These are phyloP conservation scores for Euplagia quadripunctaria DNA, from an alignment of 2,888 invertebrate genomes.

Conservation along the genomic window DNA sequence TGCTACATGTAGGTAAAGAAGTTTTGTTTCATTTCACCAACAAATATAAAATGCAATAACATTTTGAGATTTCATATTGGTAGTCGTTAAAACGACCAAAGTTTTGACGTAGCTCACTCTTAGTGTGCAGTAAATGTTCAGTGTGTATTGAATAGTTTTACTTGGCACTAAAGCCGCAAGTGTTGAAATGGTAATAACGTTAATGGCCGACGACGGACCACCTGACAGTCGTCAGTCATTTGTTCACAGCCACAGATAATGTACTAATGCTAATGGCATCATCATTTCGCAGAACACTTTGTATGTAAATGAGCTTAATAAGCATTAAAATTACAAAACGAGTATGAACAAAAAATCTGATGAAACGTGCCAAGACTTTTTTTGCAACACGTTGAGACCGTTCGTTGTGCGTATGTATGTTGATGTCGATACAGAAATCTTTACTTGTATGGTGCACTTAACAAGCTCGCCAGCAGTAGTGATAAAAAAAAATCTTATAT, in stretches of 20 bases:
- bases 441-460: slow-evolving; percentile 18
- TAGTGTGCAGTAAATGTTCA: slow-evolving; percentile 9
- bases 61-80: not conserved
- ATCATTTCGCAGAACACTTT: slow-evolving; percentile 77
- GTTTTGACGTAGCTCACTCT: slow-evolving; percentile 6
- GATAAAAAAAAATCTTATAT: slow-evolving; percentile 12
- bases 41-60: slow-evolving; percentile 16
- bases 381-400: slow-evolving; percentile 36
- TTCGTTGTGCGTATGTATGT: slow-evolving; percentile 20
- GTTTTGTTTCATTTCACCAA: not conserved
- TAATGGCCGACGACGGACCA: slow-evolving; percentile 38
- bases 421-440: slow-evolving; percentile 18
- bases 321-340: slow-evolving; percentile 64
- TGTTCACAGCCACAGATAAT: slow-evolving; percentile 45
- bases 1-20: not conserved
- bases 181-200: slow-evolving; percentile 34
- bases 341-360: slow-evolving; percentile 51
- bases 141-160: slow-evolving; percentile 21
- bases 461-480: slow-evolving; percentile 13
- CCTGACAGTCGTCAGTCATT: slow-evolving; percentile 52
- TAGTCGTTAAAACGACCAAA: not conserved
- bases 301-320: slow-evolving; percentile 79
- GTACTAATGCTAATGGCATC: slow-evolving; percentile 64
- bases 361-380: slow-evolving; percentile 63
- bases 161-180: slow-evolving; percentile 26